Percentiles rank a stretch among this genome's conserved stretches.
Evolutionary conservation across 2,113 vertebrate genomes (phyloP).

Genomic region (Cephalopholis sonnerati): DNA sequence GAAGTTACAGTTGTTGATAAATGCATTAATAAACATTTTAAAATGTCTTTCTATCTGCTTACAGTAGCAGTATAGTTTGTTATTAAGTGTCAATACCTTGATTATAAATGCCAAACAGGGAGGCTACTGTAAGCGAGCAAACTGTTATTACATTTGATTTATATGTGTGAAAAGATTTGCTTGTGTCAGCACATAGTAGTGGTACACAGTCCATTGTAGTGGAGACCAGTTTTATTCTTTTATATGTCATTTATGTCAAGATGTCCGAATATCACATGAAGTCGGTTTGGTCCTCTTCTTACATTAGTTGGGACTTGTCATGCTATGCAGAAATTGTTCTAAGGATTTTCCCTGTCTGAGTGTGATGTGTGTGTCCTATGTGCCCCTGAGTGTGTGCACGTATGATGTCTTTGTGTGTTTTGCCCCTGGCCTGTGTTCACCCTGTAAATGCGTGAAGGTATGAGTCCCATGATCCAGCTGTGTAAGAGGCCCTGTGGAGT

Average conservation of each 20-base stretch:
- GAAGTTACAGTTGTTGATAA: too few relatives aligned
- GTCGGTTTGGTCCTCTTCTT: too few relatives aligned
- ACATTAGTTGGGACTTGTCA: conserved; percentile 10
- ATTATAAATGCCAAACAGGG: not conserved
- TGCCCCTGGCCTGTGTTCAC: conserved; percentile 3
- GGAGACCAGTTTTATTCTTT: too few relatives aligned
- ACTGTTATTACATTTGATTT: not conserved
- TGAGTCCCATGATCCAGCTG: conserved; percentile 14
- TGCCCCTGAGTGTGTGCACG: not conserved
- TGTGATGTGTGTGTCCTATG: not conserved
- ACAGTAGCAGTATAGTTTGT: too few relatives aligned
- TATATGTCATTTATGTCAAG: too few relatives aligned
- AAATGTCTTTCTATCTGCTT: not conserved
- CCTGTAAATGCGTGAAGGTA: not conserved
- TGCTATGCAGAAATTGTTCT: conserved; percentile 5
- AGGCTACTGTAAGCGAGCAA: not conserved
- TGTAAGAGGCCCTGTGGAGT: not conserved
- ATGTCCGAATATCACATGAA: too few relatives aligned
- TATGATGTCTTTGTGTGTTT: conserved; percentile 5
- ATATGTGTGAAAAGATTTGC: not conserved
- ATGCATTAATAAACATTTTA: not conserved
- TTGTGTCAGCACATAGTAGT: too few relatives aligned
- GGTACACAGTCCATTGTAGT: too few relatives aligned
- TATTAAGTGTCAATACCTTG: not conserved
- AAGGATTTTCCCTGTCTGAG: not conserved